A percentile compares a stretch with the other conserved stretches of the same genome.
Evolutionary conservation across 1,140 invertebrate genomes (phyloP).

Genomic region (Drosophila equinoxialis): DNA sequence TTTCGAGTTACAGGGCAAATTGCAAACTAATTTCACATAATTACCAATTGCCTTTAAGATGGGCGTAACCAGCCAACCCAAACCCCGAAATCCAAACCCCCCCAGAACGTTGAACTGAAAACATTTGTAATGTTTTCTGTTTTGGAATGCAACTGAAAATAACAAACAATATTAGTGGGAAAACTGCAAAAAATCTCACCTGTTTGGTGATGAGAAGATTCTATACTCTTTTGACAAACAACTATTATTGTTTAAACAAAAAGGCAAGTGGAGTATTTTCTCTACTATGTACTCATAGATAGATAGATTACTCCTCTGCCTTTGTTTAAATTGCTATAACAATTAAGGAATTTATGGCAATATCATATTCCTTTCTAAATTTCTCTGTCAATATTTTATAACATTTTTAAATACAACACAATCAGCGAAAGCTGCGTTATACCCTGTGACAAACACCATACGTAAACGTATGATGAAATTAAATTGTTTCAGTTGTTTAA

Average conservation of each 20-base stretch:
- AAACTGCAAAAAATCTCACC: background rate
- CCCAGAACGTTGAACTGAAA: slow-evolving; percentile 23
- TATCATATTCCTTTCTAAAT: no score
- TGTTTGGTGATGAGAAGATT: background rate
- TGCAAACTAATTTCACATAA: slow-evolving; percentile 55
- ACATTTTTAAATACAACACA: background rate
- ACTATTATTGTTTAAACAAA: no score
- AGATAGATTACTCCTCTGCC: no score
- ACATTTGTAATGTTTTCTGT: slow-evolving; percentile 21
- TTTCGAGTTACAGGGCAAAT: slow-evolving; percentile 49
- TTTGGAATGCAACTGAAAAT: background rate
- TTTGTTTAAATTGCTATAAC: no score
- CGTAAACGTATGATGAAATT: background rate
- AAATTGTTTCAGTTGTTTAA: slow-evolving; percentile 13
- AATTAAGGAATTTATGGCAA: no score
- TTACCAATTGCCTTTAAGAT: slow-evolving; percentile 28
- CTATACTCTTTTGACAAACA: background rate
- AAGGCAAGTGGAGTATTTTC: no score
- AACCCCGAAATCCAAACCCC: slow-evolving; percentile 11
- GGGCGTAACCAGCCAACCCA: slow-evolving; percentile 35
- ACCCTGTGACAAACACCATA: slow-evolving; percentile 1
- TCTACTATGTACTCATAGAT: no score
- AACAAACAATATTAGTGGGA: background rate
- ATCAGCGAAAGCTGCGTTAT: slow-evolving; percentile 5
- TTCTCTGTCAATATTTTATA: background rate